Percentiles rank a stretch among this genome's conserved stretches.
Conservation (phyloP, 1,140 invertebrate species). For the Penaeus indicus region DNA sequence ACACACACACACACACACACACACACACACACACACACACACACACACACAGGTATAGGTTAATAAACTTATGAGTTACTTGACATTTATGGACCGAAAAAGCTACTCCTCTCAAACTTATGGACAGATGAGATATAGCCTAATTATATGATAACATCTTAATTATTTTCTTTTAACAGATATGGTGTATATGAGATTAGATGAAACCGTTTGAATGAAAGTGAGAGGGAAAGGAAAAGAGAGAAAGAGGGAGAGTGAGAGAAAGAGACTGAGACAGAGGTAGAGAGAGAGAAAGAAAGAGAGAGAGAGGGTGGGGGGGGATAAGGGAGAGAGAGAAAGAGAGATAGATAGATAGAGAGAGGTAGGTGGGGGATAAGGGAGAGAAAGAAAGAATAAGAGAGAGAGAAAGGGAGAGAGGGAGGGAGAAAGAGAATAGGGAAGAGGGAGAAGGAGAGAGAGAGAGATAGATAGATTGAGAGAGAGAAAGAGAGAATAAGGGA, state of each 20-base stretch:
- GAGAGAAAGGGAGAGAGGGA: neutral
- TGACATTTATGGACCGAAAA: too few species aligned
- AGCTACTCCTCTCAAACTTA: too few species aligned
- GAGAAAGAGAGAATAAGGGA: neutral
- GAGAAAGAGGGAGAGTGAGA: neutral
- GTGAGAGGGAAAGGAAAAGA: conserved; percentile 5
- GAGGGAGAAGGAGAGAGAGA: neutral
- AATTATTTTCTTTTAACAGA: too few species aligned
- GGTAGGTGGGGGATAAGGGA: neutral
- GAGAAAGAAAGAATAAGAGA: neutral
- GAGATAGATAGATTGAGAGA: too few species aligned
- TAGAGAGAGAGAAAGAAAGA: too few species aligned
- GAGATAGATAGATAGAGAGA: neutral
- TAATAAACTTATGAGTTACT: too few species aligned
- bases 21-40: too few species aligned
- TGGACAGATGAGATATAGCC: too few species aligned
- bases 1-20: too few species aligned
- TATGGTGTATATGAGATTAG: too few species aligned
- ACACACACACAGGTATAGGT: too few species aligned
- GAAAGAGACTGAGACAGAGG: neutral
- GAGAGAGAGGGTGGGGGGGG: neutral
- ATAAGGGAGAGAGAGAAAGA: neutral
- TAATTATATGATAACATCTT: too few species aligned
- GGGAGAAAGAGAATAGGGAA: neutral
- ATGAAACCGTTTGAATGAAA: neutral